phyloP scores from a whole-genome alignment of 1,140 invertebrate species.

The Caerostris extrusa region DNA sequence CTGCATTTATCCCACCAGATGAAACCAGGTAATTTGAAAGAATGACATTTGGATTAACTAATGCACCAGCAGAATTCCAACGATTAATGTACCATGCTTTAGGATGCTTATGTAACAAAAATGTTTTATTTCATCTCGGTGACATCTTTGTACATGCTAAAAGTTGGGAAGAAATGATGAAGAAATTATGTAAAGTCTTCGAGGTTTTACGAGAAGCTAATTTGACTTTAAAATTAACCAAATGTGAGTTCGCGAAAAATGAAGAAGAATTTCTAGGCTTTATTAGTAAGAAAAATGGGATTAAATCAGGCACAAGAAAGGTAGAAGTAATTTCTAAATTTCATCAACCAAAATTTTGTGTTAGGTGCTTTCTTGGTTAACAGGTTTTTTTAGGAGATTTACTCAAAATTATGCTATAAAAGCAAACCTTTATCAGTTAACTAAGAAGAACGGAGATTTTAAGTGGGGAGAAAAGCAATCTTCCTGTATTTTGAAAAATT shows the following conservation, averaged over 20 bases:
- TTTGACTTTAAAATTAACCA: conserved; percentile 74
- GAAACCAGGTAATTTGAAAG: conserved; percentile 81
- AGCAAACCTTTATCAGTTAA: background rate
- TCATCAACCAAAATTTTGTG: conserved; percentile 62
- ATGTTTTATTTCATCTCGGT: conserved; percentile 79
- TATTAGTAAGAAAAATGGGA: conserved; percentile 70
- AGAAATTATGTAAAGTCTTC: conserved; percentile 78
- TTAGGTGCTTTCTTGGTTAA: conserved; percentile 77
- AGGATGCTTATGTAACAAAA: conserved; percentile 69
- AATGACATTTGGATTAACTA: conserved; percentile 64
- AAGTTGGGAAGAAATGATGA: conserved; percentile 78
- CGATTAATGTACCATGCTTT: conserved; percentile 50
- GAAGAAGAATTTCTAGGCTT: conserved; percentile 75
- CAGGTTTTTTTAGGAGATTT: conserved; percentile 76
- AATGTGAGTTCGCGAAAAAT: conserved; percentile 71
- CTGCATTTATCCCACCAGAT: conserved; percentile 54
- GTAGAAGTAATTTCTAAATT: conserved; percentile 69
- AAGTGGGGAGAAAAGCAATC: background rate
- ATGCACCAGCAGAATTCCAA: too few relatives aligned
- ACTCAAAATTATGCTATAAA: background rate
- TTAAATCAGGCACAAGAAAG: conserved; percentile 71
- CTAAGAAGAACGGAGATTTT: conserved; percentile 2
- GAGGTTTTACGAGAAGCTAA: background rate
- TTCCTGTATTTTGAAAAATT: background rate
- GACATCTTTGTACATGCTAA: conserved; percentile 79